Evolutionary conservation across 2,797 vertebrate species (phyloP).

Genomic region (Danio aesculapii): DNA sequence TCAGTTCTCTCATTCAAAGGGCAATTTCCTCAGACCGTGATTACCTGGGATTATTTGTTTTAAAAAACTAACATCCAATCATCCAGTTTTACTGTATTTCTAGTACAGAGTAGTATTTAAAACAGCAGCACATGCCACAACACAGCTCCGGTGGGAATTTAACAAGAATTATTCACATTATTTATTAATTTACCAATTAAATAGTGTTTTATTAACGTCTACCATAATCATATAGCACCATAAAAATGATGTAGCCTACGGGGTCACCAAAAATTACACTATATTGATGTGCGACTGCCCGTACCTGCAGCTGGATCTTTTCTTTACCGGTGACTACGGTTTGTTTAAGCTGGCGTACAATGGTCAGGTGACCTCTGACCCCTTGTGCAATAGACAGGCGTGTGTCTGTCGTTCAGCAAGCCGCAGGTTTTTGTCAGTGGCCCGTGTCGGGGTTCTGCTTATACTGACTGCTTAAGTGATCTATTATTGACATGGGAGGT

Average conservation of each 20-base stretch:
- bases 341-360: constrained; percentile 44
- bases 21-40: constrained; percentile 25
- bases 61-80: constrained; percentile 42
- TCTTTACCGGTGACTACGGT: constrained; percentile 18
- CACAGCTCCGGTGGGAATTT: too few relatives aligned
- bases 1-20: constrained; percentile 24
- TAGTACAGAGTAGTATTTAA: constrained; percentile 33
- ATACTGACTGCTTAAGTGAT: constrained; percentile 84
- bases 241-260: too few relatives aligned
- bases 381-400: constrained; percentile 9
- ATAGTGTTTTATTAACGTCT: too few relatives aligned
- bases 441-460: constrained; percentile 53
- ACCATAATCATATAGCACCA: too few relatives aligned
- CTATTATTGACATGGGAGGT: constrained; percentile 82
- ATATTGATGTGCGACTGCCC: too few relatives aligned
- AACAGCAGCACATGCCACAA: constrained; percentile 11
- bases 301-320: too few relatives aligned
- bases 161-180: too few relatives aligned
- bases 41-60: constrained; percentile 36
- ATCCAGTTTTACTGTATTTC: constrained; percentile 40
- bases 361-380: constrained; percentile 44
- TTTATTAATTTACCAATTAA: too few relatives aligned
- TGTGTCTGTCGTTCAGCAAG: constrained; percentile 73
- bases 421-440: constrained; percentile 69
- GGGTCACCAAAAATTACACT: too few relatives aligned